A percentile compares a stretch with the other conserved stretches of the same genome.
phyloP scores from a whole-genome alignment of 2,888 invertebrate genomes.

The Endotricha flammealis region DNA sequence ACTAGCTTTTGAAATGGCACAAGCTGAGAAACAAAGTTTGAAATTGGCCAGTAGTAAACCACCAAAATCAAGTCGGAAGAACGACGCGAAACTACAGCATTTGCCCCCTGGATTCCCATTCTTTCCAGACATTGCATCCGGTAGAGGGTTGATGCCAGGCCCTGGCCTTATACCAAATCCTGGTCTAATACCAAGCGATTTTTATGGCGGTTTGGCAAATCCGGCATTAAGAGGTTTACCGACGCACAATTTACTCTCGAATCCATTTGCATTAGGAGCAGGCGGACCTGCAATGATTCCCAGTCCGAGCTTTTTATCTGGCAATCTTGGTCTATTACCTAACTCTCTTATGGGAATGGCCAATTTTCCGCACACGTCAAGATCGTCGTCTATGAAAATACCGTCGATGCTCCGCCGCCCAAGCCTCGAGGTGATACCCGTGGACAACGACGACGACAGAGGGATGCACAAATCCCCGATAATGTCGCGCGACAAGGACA shows the following conservation, averaged over 20 bases:
- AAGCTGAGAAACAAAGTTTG: conserved; percentile 55
- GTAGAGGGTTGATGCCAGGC: conserved; percentile 77
- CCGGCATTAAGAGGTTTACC: conserved; percentile 64
- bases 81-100: conserved; percentile 57
- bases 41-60: conserved; percentile 51
- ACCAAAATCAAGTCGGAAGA: conserved; percentile 61
- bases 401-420: conserved; percentile 79
- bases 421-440: conserved; percentile 74
- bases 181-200: conserved; percentile 70
- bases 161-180: conserved; percentile 67
- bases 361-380: conserved; percentile 78
- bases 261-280: conserved; percentile 72
- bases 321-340: conserved; percentile 50
- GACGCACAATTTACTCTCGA: conserved; percentile 61
- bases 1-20: conserved; percentile 60
- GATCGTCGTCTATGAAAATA: conserved; percentile 78
- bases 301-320: conserved; percentile 62
- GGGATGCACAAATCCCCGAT: conserved; percentile 51
- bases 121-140: conserved; percentile 64
- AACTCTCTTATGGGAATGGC: conserved; percentile 74
- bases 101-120: conserved; percentile 67
- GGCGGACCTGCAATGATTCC: conserved; percentile 82
- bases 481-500: conserved; percentile 59
- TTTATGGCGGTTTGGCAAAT: conserved; percentile 61
- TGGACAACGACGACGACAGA: conserved; percentile 70